Base-by-base conservation (phyloP, 2,888 invertebrate genomes). In the Actias luna region DNA sequence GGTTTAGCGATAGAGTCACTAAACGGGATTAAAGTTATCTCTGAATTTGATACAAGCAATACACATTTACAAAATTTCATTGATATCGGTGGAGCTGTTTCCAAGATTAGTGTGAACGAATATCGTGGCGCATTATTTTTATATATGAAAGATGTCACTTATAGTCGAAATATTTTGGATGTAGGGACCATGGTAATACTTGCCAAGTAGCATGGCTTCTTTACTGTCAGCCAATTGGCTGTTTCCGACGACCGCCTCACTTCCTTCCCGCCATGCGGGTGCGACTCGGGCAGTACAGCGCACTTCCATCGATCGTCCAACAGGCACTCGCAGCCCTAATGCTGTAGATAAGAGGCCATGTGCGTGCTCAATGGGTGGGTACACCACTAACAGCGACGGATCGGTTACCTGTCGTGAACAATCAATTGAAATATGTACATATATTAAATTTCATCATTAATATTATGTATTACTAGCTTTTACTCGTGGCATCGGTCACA, bases 151-250 rank as follows among this genome's bases (percentile, higher is more conserved):
- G 2, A 3, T 33, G 33, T 4, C 31, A 14, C n/a, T 5, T 58
- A 4, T 39, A 25, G 16, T 29, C 25, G 5, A n/a, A 16, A 58
- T 29, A 58, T 58, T n/a, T n/a, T n/a, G 7, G 14, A 29, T 18
- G 4, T 46, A 18, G 16, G n/a, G 33, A 33, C 8, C 33, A 46
- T 18, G 18, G 2, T 35, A 29, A 60, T 58, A 65, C 79, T 82
- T 67, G 92, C 92, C 92, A 70, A 92, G 79, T 63, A 92, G 69
- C 92, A 92, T 91, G 62, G 92, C 92, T 67, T 92, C 92, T 67
- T 92, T 92, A 73, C 92, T 92, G 64, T 92, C 92, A 59, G 90
- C 89, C 0, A 92, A 78, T 65, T 89, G 89, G 66, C 83, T 88
- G 73, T 88, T 90, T 5, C 90, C 92, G 0, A 92, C 87, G 0